Conservation (phyloP, 2,888 invertebrate genomes). For the Anorthoa munda region DNA sequence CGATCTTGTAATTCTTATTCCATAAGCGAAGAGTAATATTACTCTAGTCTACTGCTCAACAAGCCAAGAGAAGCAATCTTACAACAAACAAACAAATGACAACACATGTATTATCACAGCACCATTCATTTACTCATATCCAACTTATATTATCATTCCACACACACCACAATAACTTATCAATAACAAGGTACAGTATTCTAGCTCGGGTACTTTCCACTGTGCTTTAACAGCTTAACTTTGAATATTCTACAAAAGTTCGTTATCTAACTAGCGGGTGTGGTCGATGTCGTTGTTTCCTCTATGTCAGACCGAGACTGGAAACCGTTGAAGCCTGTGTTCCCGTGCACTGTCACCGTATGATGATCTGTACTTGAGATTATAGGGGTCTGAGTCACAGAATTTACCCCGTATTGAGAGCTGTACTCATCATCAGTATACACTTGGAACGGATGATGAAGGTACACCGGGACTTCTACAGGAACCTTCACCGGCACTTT, state of each 20-base stretch:
- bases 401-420: slow-evolving; percentile 35
- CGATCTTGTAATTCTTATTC: not conserved
- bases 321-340: slow-evolving; percentile 80
- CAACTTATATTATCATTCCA: slow-evolving; percentile 67
- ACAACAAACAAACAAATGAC: slow-evolving; percentile 62
- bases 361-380: slow-evolving; percentile 66
- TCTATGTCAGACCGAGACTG: slow-evolving; percentile 79
- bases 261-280: slow-evolving; percentile 61
- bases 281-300: slow-evolving; percentile 64
- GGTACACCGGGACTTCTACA: slow-evolving; percentile 80
- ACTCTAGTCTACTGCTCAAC: not conserved
- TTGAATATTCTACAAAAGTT: slow-evolving; percentile 60
- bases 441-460: slow-evolving; percentile 78
- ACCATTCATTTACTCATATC: slow-evolving; percentile 84
- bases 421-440: slow-evolving; percentile 66
- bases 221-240: slow-evolving; percentile 50
- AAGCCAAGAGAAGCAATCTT: not conserved
- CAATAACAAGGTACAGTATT: slow-evolving; percentile 61
- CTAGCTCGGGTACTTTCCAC: slow-evolving; percentile 40
- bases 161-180: slow-evolving; percentile 77
- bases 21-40: slow-evolving; percentile 19
- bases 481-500: slow-evolving; percentile 75
- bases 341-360: slow-evolving; percentile 80
- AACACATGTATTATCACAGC: slow-evolving; percentile 82
- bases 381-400: slow-evolving; percentile 45